phyloP scores from a whole-genome alignment of 2,113 vertebrate species.

The Montifringilla adamsi region DNA sequence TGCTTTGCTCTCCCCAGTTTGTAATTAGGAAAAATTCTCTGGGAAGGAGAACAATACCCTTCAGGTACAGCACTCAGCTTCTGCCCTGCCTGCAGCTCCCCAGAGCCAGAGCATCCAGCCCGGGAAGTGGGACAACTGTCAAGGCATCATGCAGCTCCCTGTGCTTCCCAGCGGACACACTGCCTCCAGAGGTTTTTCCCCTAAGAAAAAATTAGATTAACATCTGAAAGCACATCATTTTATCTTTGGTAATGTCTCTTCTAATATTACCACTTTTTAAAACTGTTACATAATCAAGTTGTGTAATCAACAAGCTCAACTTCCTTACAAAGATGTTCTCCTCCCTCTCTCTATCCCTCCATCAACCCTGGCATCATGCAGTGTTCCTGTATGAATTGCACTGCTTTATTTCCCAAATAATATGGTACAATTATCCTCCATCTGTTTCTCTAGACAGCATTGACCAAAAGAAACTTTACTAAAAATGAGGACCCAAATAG shows the following conservation, averaged over 20 bases:
- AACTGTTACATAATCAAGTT: slow-evolving; percentile 47
- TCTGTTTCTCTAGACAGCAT: neutral
- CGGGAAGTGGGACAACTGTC: neutral
- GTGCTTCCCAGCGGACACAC: neutral
- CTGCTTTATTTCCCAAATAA: neutral
- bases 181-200: neutral
- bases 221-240: neutral
- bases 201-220: neutral
- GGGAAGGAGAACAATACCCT: neutral
- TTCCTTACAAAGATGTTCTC: neutral
- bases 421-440: neutral
- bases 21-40: neutral
- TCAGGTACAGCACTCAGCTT: neutral
- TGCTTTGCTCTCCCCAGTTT: neutral
- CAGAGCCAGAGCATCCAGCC: neutral
- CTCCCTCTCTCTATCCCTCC: neutral
- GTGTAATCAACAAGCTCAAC: neutral
- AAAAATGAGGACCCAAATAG: neutral
- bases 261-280: slow-evolving; percentile 8
- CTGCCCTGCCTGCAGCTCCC: neutral
- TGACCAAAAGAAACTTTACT: neutral
- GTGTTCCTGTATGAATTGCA: accelerated
- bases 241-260: neutral
- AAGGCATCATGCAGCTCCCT: neutral
- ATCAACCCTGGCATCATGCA: neutral